Conservation (phyloP, 2,888 invertebrate species). For the Ligdia adustata region DNA sequence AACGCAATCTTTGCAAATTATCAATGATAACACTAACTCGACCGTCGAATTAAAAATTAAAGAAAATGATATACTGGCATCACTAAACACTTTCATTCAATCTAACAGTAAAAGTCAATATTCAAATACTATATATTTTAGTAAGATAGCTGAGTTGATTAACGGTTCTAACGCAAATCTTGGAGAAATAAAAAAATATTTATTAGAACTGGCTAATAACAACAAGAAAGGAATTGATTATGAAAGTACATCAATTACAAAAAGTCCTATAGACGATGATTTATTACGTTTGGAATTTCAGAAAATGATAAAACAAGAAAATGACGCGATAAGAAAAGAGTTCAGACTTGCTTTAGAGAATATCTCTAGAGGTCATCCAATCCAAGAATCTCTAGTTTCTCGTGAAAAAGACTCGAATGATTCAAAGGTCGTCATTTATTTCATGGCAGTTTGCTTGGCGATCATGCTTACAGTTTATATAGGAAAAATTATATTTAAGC, state of each 20-base stretch:
- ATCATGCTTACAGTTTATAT: slow-evolving; percentile 23
- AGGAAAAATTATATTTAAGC: slow-evolving; percentile 16
- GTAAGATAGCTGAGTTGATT: slow-evolving; percentile 14
- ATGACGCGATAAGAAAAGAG: slow-evolving; percentile 26
- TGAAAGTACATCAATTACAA: background rate
- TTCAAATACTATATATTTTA: slow-evolving; percentile 8
- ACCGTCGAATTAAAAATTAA: slow-evolving; percentile 9
- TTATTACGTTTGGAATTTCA: slow-evolving; percentile 24
- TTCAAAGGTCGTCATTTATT: slow-evolving; percentile 19
- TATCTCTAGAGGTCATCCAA: slow-evolving; percentile 3
- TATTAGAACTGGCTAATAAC: slow-evolving; percentile 7
- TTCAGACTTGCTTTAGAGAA: slow-evolving; percentile 15
- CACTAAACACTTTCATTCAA: slow-evolving; percentile 17
- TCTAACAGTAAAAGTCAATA: slow-evolving; percentile 21
- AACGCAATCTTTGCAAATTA: slow-evolving; percentile 13
- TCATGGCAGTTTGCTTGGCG: slow-evolving; percentile 28
- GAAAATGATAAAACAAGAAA: slow-evolving; percentile 29
- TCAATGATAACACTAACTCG: slow-evolving; percentile 15
- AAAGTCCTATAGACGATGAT: slow-evolving; percentile 6
- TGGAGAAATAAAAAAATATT: slow-evolving; percentile 12
- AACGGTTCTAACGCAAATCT: slow-evolving; percentile 19
- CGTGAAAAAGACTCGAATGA: slow-evolving; percentile 10
- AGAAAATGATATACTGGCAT: slow-evolving; percentile 8
- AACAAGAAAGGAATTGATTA: slow-evolving; percentile 1
- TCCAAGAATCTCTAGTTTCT: slow-evolving; percentile 3